Base-by-base conservation (phyloP, 2,113 vertebrate species). In the Morone saxatilis region DNA sequence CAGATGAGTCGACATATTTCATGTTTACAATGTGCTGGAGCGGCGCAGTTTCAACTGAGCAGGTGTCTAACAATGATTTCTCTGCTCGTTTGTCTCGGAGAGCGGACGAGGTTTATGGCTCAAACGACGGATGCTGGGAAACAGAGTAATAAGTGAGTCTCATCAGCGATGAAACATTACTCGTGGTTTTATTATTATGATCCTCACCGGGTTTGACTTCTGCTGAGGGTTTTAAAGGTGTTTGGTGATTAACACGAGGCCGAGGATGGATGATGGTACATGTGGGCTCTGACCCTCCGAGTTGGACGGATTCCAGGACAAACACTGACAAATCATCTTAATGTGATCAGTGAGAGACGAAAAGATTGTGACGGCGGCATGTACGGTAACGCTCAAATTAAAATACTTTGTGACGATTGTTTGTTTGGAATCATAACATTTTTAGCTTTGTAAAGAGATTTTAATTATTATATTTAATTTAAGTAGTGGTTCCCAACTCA, bases 91-190 rank as follows among this genome's bases (percentile, higher is more conserved):
- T 56, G 69, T 81, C 72, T 80, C 81, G 0, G 4, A 51, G 41
- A 2, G 66, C 1, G 0, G n/a, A 0, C 0, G 22, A 50, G n/a
- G 20, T 54, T 90, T 86, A 78, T 12, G 20, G 43, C 67, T 73
- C 41, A 9, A 0, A 41, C 9, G 31, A 10, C 22, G 61, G 65
- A 86, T 83, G 66, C 68, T 61, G 81, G 81, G 86, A 84, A 86
- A 62, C 19, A 0, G 43, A 78, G 71, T 67, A 31, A 68, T 66
- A n/a, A 83, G 9, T 0, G 7, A 20, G 73, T 47, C 20, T 66
- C 61, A 48, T 78, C 50, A 38, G 14, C 57, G 54, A 65, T 20
- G 72, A 22, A 74, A 5, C 74, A 60, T 74, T 0, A 43, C 68
- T 84, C 78, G 19, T 22, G 0, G 40, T 11, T 89, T 86, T 75